These are phyloP conservation scores for Oncopodura yosiiana DNA, from an alignment of 1,140 invertebrate genomes.

Conservation along the genomic window DNA sequence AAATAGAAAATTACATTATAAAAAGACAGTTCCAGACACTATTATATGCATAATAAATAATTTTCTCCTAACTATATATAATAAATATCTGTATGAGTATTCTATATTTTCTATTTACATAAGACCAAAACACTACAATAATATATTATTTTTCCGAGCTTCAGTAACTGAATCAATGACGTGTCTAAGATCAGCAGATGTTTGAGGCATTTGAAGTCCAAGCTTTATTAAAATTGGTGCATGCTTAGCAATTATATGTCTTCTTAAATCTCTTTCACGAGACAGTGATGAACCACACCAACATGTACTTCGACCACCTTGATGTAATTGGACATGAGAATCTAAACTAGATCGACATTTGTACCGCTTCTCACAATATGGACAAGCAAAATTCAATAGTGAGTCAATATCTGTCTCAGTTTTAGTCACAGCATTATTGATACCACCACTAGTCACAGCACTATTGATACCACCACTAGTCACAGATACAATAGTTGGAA, in stretches of 20 bases:
- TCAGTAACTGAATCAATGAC: conserved; percentile 1
- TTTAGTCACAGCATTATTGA: no score
- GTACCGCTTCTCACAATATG: conserved; percentile 26
- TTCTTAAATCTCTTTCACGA: conserved; percentile 27
- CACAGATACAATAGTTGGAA: no score
- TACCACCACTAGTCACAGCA: no score
- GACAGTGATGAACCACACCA: conserved; percentile 17
- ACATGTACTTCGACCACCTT: conserved; percentile 16
- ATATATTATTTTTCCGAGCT: background rate
- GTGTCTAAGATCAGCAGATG: background rate
- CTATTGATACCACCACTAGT: no score
- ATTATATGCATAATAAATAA: no score
- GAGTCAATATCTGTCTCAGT: no score
- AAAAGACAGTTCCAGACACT: no score
- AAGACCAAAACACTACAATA: background rate
- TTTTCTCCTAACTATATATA: no score
- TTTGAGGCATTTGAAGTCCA: background rate
- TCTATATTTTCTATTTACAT: background rate
- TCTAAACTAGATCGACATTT: conserved; percentile 29
- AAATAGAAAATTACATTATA: no score
- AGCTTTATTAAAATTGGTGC: background rate
- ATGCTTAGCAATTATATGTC: conserved; percentile 29
- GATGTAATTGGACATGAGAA: conserved; percentile 30
- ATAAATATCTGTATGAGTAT: no score
- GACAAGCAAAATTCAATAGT: no score